Evolutionary conservation across 2,888 invertebrate species (phyloP), one percentile per base, ranked within the genome.

Genomic region (Dascillus cervinus): DNA sequence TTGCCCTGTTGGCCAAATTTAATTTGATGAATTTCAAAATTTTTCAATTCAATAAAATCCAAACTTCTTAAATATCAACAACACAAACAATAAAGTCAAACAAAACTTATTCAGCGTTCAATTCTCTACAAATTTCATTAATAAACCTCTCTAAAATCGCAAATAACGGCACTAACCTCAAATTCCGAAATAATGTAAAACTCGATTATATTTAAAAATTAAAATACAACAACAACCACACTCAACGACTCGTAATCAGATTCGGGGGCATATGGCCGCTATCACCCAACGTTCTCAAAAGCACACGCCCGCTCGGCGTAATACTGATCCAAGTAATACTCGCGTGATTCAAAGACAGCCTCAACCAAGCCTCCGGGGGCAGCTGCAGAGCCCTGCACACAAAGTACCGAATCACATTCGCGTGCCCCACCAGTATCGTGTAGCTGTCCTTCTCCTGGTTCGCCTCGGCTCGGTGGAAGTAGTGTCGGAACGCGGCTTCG

Each of bases 311-410:
- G 55, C 77, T 82, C 0, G 95, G 87, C 29, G 79, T 69, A 46
- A 98, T 85, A 2, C 78, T 77, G 1, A 98, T 55, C 85, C 89
- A 90, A 0, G 96, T 96, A 39, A 98, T 84, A 40, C 94, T 94
- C 12, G 83, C 90, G 62, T 98, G 88, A 63, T 88, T 87, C 14
- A 98, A 69, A 6, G 82, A 82, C 55, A 98, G 78, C 34, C 98
- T 75, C 6, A 97, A 70, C 98, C 98, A 98, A 2, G 85, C 97
- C 65, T 98, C 96, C 0, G 95, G 85, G 0, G 96, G 96, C 55
- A 97, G 85, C 63, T 98, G 98, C 21, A 98, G 69, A 0, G 94
- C 95, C 43, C 46, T 43, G 28, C 46, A 47, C 2, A 47, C 44
- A 32, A 44, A 47, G 17, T 47, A 47, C 95, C 95, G 73, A 53